Conservation (phyloP, 2,797 vertebrate species). For the Arnoldichthys spilopterus region DNA sequence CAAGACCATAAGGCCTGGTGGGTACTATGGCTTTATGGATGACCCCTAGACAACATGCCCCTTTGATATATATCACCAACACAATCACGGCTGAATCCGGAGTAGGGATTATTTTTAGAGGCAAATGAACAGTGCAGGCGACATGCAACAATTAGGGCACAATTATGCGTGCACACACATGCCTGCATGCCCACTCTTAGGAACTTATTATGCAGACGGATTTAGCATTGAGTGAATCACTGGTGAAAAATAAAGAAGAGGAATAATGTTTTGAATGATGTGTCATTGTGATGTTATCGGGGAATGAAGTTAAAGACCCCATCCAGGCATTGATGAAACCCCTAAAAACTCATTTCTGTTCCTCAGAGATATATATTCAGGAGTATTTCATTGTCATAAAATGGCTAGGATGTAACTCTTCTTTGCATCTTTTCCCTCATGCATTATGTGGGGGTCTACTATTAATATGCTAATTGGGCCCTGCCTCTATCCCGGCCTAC, state of each 20-base stretch:
- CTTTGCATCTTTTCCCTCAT: too few relatives aligned
- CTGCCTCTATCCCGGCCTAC: too few relatives aligned
- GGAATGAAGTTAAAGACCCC: too few relatives aligned
- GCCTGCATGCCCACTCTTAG: background rate
- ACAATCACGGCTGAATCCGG: constrained; percentile 45
- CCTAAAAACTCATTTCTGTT: too few relatives aligned
- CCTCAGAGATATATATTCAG: too few relatives aligned
- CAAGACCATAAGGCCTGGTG: constrained; percentile 65
- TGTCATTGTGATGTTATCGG: too few relatives aligned
- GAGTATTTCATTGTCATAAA: too few relatives aligned
- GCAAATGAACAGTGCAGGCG: constrained; percentile 22
- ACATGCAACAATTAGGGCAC: constrained; percentile 8
- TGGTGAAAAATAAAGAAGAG: background rate
- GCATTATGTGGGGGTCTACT: too few relatives aligned
- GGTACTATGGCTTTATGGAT: constrained; percentile 55
- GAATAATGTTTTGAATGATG: too few relatives aligned
- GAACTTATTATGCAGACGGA: background rate
- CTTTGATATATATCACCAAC: constrained; percentile 52
- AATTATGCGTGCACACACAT: constrained; percentile 5
- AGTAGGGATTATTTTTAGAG: constrained; percentile 51
- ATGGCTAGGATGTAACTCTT: too few relatives aligned
- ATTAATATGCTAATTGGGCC: too few relatives aligned
- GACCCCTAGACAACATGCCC: constrained; percentile 57
- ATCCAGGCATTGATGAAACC: too few relatives aligned
- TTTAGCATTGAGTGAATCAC: background rate